Evolutionary conservation across 1,140 invertebrate genomes (phyloP), one percentile per base, ranked within the genome.

Genomic region (Scaptomyza montana): DNA sequence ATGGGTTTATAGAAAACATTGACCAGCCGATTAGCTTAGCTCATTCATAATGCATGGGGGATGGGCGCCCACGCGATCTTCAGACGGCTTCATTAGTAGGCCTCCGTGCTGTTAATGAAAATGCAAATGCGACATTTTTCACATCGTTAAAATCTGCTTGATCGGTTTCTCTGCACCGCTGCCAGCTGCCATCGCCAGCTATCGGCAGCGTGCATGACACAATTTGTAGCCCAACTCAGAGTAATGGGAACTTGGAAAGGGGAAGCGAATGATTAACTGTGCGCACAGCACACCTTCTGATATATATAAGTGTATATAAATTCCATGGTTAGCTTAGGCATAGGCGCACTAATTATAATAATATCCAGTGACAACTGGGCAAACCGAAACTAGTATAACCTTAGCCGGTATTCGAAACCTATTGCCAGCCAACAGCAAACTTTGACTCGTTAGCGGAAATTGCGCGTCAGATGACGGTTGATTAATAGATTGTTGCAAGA

Each of bases 61-160:
- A 60, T 45, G 30, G 39, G 66, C 60, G 30, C 67, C 45, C 67
- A 63, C 51, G 60, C 67, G 21, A 55, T 51, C 30, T 36, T n/a
- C n/a, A 33, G 64, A 77, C 51, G 51, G 62, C 78, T 80, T 80
- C 73, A 80, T 80, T 80, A 80, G 78, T 56, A 16, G 7, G 56
- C 28, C 21, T 30, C 43, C 9, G 25, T 21, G 46, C 25, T 49
- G 21, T 39, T 57, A 67, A 43, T 73, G 67, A 51, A 59, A 80
- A 80, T 76, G 73, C 78, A 77, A 78, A 78, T 68, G 73, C 59
- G 63, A 61, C 74, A 80, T 79, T 79, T 80, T 66, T 60, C 77
- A 79, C 66, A 77, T 73, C 55, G 51, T 70, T 63, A 63, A 68
- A 61, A 72, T 64, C 21, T 3, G 56, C 21, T 36, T 33, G 49